Evolutionary conservation across 2,113 vertebrate species (phyloP).

Genomic region (Engystomops pustulosus): DNA sequence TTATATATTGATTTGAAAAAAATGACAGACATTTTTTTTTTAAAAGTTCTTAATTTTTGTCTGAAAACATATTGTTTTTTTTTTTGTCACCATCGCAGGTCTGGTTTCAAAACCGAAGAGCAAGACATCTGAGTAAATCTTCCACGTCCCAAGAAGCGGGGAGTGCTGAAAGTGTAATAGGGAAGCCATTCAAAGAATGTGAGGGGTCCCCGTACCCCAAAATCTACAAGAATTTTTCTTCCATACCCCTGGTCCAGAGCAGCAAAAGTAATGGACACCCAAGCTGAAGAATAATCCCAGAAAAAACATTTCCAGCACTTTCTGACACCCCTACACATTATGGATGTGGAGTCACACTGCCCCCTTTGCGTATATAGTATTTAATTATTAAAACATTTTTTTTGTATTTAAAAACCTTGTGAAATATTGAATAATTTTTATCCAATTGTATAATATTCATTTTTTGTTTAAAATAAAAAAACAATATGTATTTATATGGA

Average conservation of each 20-base stretch:
- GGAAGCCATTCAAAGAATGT: background rate
- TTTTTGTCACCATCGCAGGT: slow-evolving; percentile 24
- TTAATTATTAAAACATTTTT: background rate
- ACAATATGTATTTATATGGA: background rate
- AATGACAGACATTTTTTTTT: too few relatives aligned
- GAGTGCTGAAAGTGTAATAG: background rate
- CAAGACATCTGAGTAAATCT: background rate
- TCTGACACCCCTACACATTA: background rate
- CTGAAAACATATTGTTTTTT: too few relatives aligned
- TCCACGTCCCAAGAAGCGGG: background rate
- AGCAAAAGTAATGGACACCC: background rate
- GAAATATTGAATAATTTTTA: background rate
- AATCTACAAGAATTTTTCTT: background rate
- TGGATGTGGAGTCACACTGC: background rate
- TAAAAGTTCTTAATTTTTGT: too few relatives aligned
- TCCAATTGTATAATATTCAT: background rate
- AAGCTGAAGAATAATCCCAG: background rate
- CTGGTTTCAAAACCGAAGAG: slow-evolving; percentile 55
- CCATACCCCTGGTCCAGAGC: background rate
- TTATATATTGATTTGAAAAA: too few relatives aligned
- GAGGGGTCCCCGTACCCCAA: background rate
- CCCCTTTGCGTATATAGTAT: background rate
- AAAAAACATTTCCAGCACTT: background rate
- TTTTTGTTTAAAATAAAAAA: slow-evolving; percentile 6
- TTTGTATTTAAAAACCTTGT: background rate